phyloP scores from a whole-genome alignment of 2,797 vertebrate species.

The Capromys pilorides region DNA sequence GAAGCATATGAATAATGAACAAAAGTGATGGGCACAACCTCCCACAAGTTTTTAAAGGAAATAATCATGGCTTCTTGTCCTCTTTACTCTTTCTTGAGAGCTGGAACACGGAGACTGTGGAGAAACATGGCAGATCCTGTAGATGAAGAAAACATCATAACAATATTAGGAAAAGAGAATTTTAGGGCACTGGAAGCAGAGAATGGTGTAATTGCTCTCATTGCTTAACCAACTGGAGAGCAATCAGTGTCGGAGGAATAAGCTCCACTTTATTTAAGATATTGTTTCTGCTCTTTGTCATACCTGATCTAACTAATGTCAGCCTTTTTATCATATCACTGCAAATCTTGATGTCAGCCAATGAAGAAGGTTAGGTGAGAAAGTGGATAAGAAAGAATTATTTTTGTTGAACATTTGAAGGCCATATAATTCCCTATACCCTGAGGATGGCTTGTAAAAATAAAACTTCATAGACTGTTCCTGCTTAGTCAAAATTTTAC shows the following conservation, averaged over 20 bases:
- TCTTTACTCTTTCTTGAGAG: background rate
- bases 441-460: conserved; percentile 19
- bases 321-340: background rate
- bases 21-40: background rate
- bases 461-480: conserved; percentile 7
- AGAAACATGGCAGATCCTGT: background rate
- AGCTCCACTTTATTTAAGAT: background rate
- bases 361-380: background rate
- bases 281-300: background rate
- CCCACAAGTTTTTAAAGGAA: background rate
- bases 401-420: background rate
- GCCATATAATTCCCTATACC: background rate
- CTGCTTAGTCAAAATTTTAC: conserved; percentile 14
- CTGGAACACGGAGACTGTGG: background rate
- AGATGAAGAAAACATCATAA: background rate
- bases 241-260: background rate
- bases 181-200: background rate
- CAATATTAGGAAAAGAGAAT: background rate
- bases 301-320: background rate
- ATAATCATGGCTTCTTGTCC: background rate
- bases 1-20: background rate
- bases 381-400: background rate
- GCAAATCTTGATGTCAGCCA: background rate
- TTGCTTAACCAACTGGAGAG: background rate
- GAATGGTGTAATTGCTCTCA: background rate